A percentile compares a stretch with the other conserved stretches of the same genome.
phyloP scores from a whole-genome alignment of 2,888 invertebrate species.

The Eulithis testata region DNA sequence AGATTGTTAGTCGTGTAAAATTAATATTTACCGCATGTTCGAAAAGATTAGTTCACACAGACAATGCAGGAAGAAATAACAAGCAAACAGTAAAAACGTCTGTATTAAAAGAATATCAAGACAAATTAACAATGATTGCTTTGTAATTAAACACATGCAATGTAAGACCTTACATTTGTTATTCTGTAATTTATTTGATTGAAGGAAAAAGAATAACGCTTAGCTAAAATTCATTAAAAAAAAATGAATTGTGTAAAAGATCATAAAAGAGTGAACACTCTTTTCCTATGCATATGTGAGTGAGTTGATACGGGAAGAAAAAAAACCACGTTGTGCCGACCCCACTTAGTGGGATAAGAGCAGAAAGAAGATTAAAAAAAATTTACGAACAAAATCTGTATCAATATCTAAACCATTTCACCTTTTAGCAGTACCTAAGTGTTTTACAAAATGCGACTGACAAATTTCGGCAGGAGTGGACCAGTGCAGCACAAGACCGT shows the following conservation, averaged over 20 bases:
- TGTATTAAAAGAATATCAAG: slow-evolving; percentile 43
- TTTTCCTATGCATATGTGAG: no score
- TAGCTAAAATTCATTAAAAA: no score
- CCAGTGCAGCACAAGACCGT: no score
- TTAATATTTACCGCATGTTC: slow-evolving; percentile 3
- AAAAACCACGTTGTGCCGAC: no score
- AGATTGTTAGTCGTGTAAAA: neutral
- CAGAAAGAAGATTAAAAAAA: no score
- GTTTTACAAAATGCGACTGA: no score
- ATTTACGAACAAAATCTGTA: no score
- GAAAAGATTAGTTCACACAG: slow-evolving; percentile 20
- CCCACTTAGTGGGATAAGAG: no score
- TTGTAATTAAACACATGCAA: slow-evolving; percentile 32
- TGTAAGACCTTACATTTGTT: slow-evolving; percentile 24
- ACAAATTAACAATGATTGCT: slow-evolving; percentile 47
- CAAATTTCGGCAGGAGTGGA: no score
- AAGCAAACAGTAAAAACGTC: slow-evolving; percentile 32
- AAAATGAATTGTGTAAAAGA: no score
- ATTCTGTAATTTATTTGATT: slow-evolving; percentile 15
- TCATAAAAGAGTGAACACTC: no score
- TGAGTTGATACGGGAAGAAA: no score
- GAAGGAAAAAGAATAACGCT: neutral
- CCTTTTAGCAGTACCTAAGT: neutral
- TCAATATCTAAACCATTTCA: neutral
- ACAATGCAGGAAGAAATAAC: slow-evolving; percentile 34